Base-by-base conservation (phyloP, 2,113 vertebrate species). In the Ciconia boyciana region DNA sequence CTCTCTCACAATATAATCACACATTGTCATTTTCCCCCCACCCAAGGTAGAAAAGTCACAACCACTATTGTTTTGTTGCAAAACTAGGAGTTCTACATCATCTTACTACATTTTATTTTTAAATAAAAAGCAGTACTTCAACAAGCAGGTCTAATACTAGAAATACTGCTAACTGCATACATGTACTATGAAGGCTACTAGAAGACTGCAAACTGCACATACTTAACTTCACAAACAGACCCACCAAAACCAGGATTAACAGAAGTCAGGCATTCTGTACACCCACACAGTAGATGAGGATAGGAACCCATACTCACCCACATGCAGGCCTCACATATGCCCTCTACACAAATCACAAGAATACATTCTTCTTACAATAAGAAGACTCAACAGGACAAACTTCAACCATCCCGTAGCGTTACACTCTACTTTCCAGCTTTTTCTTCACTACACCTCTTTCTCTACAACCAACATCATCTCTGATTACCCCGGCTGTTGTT, bases 301-400 rank as follows among this genome's bases (percentile, higher is more conserved):
- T 1, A 82, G 7, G 39, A 70, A 61, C 7, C 20, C 9, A 26
- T 44, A 43, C 71, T 72, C 44, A 92, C 24, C 31, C 48, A 24
- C 3, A 5, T 0, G 0, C 36, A 36, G 22, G 15, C 2, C 12
- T 4, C 34, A 26, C 5, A 1, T 2, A 26, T 0, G 0, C 13
- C 16, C 8, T 70, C 36, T 46, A 39, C 28, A 9, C 8, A 57
- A 32, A 31, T 28, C 13, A 44, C 2, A 75, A 20, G 15, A 65
- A 20, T 3, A 10, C 19, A 6, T 34, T 49, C 13, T 29, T 43
- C 68, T 44, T 13, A n/a, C 3, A 48, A 17, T 7, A 41, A 29
- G 7, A 46, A n/a, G 7, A 78, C 13, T 26, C 55, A 51, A 57
- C 13, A 57, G 8, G 2, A 39, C 7, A 2, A 91, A 52, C 5